These are phyloP conservation scores for Lypha dubia DNA, from an alignment of 2,888 invertebrate genomes.

Conservation along the genomic window DNA sequence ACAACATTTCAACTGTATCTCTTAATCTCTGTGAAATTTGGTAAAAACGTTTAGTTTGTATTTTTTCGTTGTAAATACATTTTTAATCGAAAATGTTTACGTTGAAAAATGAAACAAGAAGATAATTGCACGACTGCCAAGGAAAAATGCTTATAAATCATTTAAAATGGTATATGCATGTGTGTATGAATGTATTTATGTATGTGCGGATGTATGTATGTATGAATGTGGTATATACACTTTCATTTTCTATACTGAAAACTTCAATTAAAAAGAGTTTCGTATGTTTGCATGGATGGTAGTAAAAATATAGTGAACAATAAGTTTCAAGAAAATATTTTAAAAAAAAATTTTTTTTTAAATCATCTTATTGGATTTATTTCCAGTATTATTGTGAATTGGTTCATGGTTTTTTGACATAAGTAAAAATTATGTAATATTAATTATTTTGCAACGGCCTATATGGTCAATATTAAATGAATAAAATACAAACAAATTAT, in stretches of 20 bases:
- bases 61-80: slow-evolving; percentile 26
- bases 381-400: too few relatives aligned
- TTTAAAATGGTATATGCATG: slow-evolving; percentile 15
- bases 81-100: slow-evolving; percentile 17
- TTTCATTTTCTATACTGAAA: slow-evolving; percentile 65
- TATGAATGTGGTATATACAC: too few relatives aligned
- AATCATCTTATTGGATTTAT: too few relatives aligned
- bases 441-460: too few relatives aligned
- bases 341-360: not conserved
- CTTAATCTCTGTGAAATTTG: slow-evolving; percentile 53
- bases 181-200: too few relatives aligned
- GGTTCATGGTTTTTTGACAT: too few relatives aligned
- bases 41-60: slow-evolving; percentile 49
- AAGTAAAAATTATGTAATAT: too few relatives aligned
- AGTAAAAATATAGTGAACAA: not conserved
- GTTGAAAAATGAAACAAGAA: slow-evolving; percentile 48
- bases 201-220: too few relatives aligned
- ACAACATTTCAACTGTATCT: slow-evolving; percentile 28
- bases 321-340: not conserved
- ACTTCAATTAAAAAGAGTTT: slow-evolving; percentile 43
- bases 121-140: slow-evolving; percentile 78
- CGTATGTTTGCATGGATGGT: not conserved
- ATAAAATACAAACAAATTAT: too few relatives aligned
- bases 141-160: slow-evolving; percentile 61
- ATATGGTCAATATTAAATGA: too few relatives aligned